Percentiles rank a stretch among this genome's conserved stretches.
Evolutionary conservation across 2,797 vertebrate species (phyloP).

Genomic region (Spinus olivaceus): DNA sequence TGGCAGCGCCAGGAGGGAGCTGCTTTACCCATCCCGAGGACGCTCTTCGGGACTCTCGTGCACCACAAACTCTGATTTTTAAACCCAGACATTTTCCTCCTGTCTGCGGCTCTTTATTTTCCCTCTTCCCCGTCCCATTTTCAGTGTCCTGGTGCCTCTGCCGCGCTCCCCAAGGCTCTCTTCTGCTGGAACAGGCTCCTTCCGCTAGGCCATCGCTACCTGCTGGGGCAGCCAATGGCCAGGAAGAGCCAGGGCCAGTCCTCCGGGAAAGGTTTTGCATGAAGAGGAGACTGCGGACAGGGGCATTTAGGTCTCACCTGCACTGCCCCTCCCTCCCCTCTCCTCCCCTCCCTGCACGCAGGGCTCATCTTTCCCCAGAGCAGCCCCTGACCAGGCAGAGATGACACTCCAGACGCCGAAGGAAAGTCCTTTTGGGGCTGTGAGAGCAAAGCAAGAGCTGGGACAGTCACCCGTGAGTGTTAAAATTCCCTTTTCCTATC

Average conservation of each 20-base stretch:
- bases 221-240: neutral
- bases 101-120: neutral
- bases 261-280: neutral
- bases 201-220: neutral
- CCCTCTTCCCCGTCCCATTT: neutral
- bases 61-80: neutral
- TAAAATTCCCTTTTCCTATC: neutral
- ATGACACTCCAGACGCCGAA: accelerated
- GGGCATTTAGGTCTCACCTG: neutral
- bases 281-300: neutral
- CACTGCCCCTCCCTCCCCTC: accelerated
- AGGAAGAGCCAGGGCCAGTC: neutral
- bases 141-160: neutral
- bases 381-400: neutral
- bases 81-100: neutral
- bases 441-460: neutral
- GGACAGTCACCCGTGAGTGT: too few species aligned
- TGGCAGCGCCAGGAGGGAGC: slow-evolving; percentile 58
- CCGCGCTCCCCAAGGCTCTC: neutral
- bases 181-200: neutral
- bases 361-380: neutral
- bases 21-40: slow-evolving; percentile 16
- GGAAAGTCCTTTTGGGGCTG: neutral
- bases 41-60: neutral
- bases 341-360: neutral